Evolutionary conservation across 2,113 vertebrate genomes (phyloP).

Genomic region (Silurus glanis): DNA sequence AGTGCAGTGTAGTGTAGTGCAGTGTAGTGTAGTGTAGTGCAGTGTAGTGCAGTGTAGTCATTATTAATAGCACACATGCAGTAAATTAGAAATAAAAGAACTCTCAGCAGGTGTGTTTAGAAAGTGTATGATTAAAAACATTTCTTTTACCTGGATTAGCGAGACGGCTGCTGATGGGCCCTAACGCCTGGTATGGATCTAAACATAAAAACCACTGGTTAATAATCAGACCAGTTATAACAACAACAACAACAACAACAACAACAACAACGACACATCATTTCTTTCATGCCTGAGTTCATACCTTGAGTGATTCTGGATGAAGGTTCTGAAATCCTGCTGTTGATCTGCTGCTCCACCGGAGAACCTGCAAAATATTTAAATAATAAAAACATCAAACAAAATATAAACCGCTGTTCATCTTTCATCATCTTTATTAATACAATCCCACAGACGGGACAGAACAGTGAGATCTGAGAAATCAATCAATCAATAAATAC

Average conservation of each 20-base stretch:
- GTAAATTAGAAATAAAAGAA: neutral
- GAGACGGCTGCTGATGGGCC: slow-evolving; percentile 92
- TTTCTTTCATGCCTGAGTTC: neutral
- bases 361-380: slow-evolving; percentile 61
- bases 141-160: slow-evolving; percentile 91
- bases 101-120: neutral
- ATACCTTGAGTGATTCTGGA: slow-evolving; percentile 68
- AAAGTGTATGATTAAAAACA: neutral
- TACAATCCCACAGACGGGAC: neutral
- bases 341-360: slow-evolving; percentile 72
- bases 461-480: neutral
- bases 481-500: neutral
- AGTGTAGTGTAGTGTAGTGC: too few species aligned
- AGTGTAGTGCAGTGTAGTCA: neutral
- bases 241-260: neutral
- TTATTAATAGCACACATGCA: neutral
- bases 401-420: neutral
- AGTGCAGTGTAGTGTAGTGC: neutral
- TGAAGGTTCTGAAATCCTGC: slow-evolving; percentile 67
- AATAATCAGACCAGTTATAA: neutral
- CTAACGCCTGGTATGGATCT: slow-evolving; percentile 98
- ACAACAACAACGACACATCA: neutral
- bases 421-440: neutral
- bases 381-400: neutral
- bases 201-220: slow-evolving; percentile 37